These are phyloP conservation scores for Dorcus parallelipipedus DNA, from an alignment of 2,888 invertebrate species.

Conservation along the genomic window DNA sequence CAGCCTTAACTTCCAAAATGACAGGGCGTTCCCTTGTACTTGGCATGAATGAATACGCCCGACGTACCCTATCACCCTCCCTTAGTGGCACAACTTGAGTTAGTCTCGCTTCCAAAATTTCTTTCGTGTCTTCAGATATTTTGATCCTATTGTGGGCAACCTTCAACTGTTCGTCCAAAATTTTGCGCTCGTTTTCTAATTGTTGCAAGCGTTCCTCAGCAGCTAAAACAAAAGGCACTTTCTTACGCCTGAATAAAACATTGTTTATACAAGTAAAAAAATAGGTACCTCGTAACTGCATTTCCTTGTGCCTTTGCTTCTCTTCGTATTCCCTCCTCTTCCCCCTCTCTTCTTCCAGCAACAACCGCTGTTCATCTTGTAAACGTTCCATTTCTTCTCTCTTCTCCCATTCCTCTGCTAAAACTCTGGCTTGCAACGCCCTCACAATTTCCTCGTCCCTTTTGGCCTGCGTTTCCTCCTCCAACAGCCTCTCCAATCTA, in stretches of 20 bases:
- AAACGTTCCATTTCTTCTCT: slow-evolving; percentile 75
- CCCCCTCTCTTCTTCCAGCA: slow-evolving; percentile 70
- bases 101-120: slow-evolving; percentile 56
- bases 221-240: slow-evolving; percentile 49
- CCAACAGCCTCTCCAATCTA: slow-evolving; percentile 67
- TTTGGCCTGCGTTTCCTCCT: slow-evolving; percentile 81
- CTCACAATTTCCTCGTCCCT: slow-evolving; percentile 79
- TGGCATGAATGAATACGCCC: slow-evolving; percentile 69
- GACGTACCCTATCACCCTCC: slow-evolving; percentile 60
- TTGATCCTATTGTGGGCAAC: slow-evolving; percentile 67
- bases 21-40: slow-evolving; percentile 57
- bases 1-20: slow-evolving; percentile 44
- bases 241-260: neutral
- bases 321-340: slow-evolving; percentile 73
- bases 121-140: slow-evolving; percentile 62
- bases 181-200: slow-evolving; percentile 67
- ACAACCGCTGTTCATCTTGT: slow-evolving; percentile 71
- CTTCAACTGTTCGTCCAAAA: slow-evolving; percentile 67
- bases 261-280: too few relatives aligned
- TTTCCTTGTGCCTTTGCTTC: slow-evolving; percentile 68
- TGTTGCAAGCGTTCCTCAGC: slow-evolving; percentile 68
- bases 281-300: slow-evolving; percentile 55
- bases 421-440: slow-evolving; percentile 65
- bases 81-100: slow-evolving; percentile 56
- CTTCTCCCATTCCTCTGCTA: slow-evolving; percentile 82